phyloP scores from a whole-genome alignment of 2,888 invertebrate species.

The Pachydiplax longipennis region DNA sequence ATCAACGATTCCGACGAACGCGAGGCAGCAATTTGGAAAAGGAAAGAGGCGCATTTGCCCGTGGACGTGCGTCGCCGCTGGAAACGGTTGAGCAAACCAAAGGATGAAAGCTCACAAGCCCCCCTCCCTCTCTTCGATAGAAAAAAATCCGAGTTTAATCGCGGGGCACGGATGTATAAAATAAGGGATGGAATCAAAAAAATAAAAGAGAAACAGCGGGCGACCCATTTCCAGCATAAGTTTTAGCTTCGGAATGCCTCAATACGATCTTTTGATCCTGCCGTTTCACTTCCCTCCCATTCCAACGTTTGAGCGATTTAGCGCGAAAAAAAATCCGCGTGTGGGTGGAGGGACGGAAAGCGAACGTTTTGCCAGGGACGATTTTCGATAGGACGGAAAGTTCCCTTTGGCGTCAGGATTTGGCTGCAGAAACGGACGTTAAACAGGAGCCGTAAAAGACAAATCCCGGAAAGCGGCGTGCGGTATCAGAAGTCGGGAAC shows the following conservation, averaged over 20 bases:
- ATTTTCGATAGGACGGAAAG: neutral
- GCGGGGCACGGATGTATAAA: neutral
- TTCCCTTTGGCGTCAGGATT: neutral
- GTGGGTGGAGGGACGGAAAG: neutral
- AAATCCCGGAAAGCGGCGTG: neutral
- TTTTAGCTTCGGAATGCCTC: constrained; percentile 7
- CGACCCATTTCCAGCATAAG: neutral
- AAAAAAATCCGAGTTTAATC: constrained; percentile 17
- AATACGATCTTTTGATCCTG: constrained; percentile 39
- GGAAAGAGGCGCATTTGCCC: neutral
- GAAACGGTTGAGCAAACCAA: neutral
- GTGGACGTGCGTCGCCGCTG: neutral
- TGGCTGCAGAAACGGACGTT: neutral
- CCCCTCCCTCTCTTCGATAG: neutral
- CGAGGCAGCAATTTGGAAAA: neutral
- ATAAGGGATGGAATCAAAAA: neutral
- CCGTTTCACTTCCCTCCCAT: neutral
- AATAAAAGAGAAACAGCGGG: neutral
- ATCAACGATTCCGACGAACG: neutral
- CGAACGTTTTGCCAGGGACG: neutral
- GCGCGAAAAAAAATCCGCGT: neutral
- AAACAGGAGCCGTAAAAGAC: constrained; percentile 16
- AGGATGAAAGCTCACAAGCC: neutral
- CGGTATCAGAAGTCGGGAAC: neutral
- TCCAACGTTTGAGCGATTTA: neutral